Percentiles rank a stretch among this genome's conserved stretches.
These are phyloP conservation scores for Ceratina australensis DNA, from an alignment of 1,140 invertebrate genomes.

Conservation along the genomic window DNA sequence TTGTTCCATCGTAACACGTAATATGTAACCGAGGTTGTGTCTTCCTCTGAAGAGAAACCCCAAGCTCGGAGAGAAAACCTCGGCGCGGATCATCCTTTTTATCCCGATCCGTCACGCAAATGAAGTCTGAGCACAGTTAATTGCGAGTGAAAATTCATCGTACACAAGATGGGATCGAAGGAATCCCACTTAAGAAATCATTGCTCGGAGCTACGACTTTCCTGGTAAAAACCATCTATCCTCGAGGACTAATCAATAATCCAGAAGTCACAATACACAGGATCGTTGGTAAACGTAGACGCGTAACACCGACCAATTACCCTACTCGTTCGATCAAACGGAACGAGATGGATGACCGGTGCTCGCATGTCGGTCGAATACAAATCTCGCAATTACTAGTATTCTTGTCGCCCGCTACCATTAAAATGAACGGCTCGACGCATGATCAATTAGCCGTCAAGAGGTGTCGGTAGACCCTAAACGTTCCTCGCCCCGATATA, in stretches of 20 bases:
- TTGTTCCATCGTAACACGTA: not conserved
- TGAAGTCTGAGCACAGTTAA: too few relatives aligned
- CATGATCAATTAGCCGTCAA: conserved; percentile 11
- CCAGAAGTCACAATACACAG: not conserved
- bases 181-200: too few relatives aligned
- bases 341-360: not conserved
- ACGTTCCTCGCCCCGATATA: not conserved
- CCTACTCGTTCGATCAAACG: not conserved
- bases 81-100: too few relatives aligned
- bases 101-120: too few relatives aligned
- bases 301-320: conserved; percentile 1
- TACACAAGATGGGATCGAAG: too few relatives aligned
- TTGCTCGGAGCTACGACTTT: too few relatives aligned
- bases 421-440: not conserved
- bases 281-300: not conserved
- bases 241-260: not conserved
- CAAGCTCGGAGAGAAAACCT: too few relatives aligned
- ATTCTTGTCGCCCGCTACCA: not conserved
- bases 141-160: too few relatives aligned
- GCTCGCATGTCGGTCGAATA: not conserved
- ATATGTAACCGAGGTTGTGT: not conserved
- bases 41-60: not conserved
- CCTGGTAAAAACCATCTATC: not conserved
- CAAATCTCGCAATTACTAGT: not conserved
- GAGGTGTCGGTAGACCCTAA: not conserved